These are phyloP conservation scores for Dinocampus coccinellae DNA, from an alignment of 2,888 invertebrate genomes.

Conservation along the genomic window DNA sequence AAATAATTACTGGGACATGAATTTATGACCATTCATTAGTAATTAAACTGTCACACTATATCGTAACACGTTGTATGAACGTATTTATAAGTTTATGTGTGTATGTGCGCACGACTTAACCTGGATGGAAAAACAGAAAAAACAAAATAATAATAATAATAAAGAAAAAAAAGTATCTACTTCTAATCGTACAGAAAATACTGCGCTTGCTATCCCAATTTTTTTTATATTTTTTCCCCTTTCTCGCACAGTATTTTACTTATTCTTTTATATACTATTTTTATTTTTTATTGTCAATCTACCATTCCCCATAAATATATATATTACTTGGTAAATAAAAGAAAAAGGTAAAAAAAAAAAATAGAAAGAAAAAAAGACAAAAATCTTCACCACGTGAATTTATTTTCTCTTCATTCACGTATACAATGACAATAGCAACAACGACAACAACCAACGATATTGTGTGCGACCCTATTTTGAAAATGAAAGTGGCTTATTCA, in stretches of 20 bases:
- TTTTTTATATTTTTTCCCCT: background rate
- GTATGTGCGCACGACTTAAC: no score
- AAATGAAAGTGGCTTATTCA: slow-evolving; percentile 12
- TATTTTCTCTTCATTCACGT: slow-evolving; percentile 1
- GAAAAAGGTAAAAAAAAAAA: background rate
- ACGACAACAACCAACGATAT: background rate
- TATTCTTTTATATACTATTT: background rate
- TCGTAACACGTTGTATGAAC: no score
- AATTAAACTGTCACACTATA: slow-evolving; percentile 2
- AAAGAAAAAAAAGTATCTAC: background rate
- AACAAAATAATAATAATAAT: no score
- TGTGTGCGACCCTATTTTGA: background rate
- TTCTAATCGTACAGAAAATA: background rate
- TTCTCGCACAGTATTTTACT: no score
- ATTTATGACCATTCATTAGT: background rate
- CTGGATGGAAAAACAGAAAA: no score
- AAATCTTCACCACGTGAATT: background rate
- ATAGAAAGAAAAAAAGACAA: no score
- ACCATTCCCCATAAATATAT: background rate
- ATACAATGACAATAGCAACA: background rate
- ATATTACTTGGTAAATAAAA: background rate
- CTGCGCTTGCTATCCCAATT: slow-evolving; percentile 4
- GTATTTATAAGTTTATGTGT: no score
- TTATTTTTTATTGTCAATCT: background rate
- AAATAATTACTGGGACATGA: background rate